Evolutionary conservation across 2,888 invertebrate genomes (phyloP).

Genomic region (Bombylius major): DNA sequence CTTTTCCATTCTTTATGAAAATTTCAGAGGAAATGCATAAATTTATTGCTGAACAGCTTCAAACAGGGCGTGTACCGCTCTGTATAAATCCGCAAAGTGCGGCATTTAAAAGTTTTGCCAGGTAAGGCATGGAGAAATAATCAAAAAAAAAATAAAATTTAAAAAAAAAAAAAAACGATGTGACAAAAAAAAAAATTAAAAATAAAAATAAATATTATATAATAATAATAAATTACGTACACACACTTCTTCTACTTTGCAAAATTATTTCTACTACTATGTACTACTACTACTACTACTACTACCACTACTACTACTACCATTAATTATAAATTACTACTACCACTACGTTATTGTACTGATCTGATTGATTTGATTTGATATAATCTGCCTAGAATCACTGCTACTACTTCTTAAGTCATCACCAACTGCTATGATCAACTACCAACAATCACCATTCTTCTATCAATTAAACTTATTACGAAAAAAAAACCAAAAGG

Average conservation of each 20-base stretch:
- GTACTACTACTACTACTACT: conserved; percentile 20
- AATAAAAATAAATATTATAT: conserved; percentile 4
- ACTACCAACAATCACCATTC: too few species aligned
- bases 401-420: too few species aligned
- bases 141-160: not conserved
- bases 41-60: conserved; percentile 94
- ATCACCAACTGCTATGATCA: too few species aligned
- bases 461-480: too few species aligned
- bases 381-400: too few species aligned
- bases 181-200: conserved; percentile 4
- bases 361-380: too few species aligned
- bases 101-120: conserved; percentile 99
- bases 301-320: conserved; percentile 32
- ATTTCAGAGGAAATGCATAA: conserved; percentile 95
- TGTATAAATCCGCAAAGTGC: conserved; percentile 99
- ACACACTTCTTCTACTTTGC: conserved; percentile 7
- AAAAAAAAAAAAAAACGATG: not conserved
- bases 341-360: not conserved
- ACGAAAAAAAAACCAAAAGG: too few species aligned
- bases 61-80: conserved; percentile 89
- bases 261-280: conserved; percentile 5
- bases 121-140: conserved; percentile 55
- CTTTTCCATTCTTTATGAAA: conserved; percentile 18
- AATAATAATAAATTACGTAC: not conserved
- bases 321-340: not conserved